A percentile compares a stretch with the other conserved stretches of the same genome.
Evolutionary conservation across 2,113 vertebrate genomes (phyloP).

Genomic region (Heterotis niloticus): DNA sequence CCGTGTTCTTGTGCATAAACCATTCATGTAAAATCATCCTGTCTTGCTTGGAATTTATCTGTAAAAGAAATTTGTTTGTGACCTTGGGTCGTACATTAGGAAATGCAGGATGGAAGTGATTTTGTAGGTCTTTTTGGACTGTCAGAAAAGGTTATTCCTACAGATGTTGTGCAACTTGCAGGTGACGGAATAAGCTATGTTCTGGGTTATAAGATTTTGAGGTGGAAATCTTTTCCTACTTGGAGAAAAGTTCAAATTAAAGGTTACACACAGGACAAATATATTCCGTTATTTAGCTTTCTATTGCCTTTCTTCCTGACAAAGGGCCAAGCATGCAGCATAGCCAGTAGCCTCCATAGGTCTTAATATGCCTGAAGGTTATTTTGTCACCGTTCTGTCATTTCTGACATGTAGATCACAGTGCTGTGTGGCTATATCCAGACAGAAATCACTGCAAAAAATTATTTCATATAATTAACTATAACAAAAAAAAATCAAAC

Average conservation of each 20-base stretch:
- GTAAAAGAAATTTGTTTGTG: not conserved
- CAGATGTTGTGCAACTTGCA: not conserved
- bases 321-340: not conserved
- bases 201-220: not conserved
- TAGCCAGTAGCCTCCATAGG: not conserved
- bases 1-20: too few species aligned
- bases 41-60: not conserved
- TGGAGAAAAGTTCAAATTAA: not conserved
- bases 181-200: too few species aligned
- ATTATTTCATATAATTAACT: not conserved
- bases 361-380: too few species aligned
- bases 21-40: not conserved
- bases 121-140: not conserved
- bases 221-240: not conserved
- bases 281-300: not conserved
- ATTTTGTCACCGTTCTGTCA: too few species aligned
- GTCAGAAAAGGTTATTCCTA: not conserved
- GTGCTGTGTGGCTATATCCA: not conserved
- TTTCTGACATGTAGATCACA: not conserved
- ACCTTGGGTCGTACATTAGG: not conserved
- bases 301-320: not conserved
- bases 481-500: conserved; percentile 6
- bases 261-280: not conserved
- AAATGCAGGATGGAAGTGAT: not conserved
- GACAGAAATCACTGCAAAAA: not conserved